A percentile compares a stretch with the other conserved stretches of the same genome.
Evolutionary conservation across 2,888 invertebrate genomes (phyloP).

Genomic region (Ornithoptera alexandrae): DNA sequence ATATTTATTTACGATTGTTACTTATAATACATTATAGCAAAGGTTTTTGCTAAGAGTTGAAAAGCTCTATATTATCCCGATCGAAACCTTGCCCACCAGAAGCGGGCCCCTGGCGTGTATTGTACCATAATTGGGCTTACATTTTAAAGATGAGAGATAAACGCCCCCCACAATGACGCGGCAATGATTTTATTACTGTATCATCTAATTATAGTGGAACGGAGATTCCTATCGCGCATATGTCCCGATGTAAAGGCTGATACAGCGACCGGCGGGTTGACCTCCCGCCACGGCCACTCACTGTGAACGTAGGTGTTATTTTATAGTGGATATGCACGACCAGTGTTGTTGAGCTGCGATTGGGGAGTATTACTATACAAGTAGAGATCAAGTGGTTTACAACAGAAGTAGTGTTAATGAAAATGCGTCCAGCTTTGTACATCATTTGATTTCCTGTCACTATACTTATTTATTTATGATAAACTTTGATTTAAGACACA

Average conservation of each 20-base stretch:
- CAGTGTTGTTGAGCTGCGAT: conserved; percentile 16
- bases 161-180: conserved; percentile 44
- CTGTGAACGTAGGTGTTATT: conserved; percentile 13
- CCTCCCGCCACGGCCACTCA: conserved; percentile 14
- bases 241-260: conserved; percentile 55
- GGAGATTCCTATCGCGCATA: conserved; percentile 68
- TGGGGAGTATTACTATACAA: not conserved
- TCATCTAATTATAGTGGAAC: conserved; percentile 69
- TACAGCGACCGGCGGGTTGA: conserved; percentile 38
- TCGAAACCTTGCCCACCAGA: no score
- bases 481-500: no score
- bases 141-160: conserved; percentile 44
- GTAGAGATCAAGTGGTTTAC: not conserved
- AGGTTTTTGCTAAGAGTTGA: no score
- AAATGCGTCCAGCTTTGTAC: not conserved
- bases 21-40: no score
- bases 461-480: no score
- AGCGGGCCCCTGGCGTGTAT: conserved; percentile 1
- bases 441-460: no score
- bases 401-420: not conserved
- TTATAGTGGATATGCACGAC: conserved; percentile 17
- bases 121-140: conserved; percentile 28
- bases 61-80: no score
- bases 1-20: no score
- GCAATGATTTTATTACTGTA: conserved; percentile 71